These are phyloP conservation scores for Tryphoninae sp. DNA, from an alignment of 2,888 invertebrate species.

Conservation along the genomic window DNA sequence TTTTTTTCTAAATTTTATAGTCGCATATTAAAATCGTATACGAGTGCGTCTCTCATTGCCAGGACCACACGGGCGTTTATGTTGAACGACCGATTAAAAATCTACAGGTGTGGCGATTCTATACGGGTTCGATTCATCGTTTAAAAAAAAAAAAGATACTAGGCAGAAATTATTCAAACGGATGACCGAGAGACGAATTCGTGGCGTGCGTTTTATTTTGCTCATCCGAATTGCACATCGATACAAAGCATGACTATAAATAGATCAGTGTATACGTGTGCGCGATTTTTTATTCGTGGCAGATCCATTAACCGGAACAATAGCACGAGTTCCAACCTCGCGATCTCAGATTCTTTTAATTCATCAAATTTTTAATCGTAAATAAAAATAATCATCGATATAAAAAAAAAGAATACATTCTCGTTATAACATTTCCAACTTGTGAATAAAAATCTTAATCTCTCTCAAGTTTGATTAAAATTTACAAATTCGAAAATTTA, in stretches of 20 bases:
- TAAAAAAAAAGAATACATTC: too few relatives aligned
- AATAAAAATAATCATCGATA: too few relatives aligned
- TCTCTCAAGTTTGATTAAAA: too few relatives aligned
- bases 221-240: not conserved
- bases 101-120: slow-evolving; percentile 39
- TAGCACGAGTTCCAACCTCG: too few relatives aligned
- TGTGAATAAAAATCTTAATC: too few relatives aligned
- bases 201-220: not conserved
- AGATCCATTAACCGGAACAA: too few relatives aligned
- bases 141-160: not conserved
- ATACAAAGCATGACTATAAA: slow-evolving; percentile 33
- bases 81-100: slow-evolving; percentile 9
- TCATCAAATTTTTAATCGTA: too few relatives aligned
- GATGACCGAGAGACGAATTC: slow-evolving; percentile 5
- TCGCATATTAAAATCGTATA: not conserved
- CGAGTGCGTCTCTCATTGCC: not conserved
- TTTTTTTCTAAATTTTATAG: too few relatives aligned
- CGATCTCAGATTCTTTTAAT: too few relatives aligned
- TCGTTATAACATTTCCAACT: too few relatives aligned
- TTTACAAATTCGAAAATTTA: too few relatives aligned
- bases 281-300: not conserved
- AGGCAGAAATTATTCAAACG: slow-evolving; percentile 9
- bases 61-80: not conserved
- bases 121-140: not conserved
- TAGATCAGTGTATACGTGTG: slow-evolving; percentile 15